A percentile compares a stretch with the other conserved stretches of the same genome.
Evolutionary conservation across 2,888 invertebrate species (phyloP).

Genomic region (Pammene fasciana): DNA sequence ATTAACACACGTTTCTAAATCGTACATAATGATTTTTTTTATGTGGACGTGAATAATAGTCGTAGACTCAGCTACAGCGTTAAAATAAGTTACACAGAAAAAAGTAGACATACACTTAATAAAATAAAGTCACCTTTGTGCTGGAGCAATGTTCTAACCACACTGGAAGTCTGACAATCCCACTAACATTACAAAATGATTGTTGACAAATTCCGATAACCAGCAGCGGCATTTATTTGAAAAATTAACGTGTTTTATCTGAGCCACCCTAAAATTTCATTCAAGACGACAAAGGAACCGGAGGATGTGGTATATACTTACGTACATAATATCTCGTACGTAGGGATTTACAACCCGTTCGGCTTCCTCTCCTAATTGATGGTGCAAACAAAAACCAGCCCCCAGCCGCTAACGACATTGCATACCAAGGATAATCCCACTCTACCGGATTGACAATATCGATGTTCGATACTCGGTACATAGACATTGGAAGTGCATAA

Average conservation of each 20-base stretch:
- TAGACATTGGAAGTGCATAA: slow-evolving; percentile 9
- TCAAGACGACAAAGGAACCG: slow-evolving; percentile 57
- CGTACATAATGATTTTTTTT: too few species aligned
- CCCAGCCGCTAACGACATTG: slow-evolving; percentile 56
- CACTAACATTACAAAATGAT: too few species aligned
- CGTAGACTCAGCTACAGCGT: too few species aligned
- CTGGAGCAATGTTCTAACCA: too few species aligned
- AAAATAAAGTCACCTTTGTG: too few species aligned
- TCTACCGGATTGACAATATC: slow-evolving; percentile 52
- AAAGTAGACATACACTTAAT: too few species aligned
- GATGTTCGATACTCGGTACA: slow-evolving; percentile 36
- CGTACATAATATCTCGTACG: slow-evolving; percentile 36
- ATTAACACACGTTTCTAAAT: too few species aligned
- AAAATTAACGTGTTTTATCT: slow-evolving; percentile 67
- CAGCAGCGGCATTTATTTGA: too few species aligned
- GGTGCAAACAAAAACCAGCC: slow-evolving; percentile 64
- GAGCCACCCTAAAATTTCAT: slow-evolving; percentile 59
- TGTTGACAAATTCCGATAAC: slow-evolving; percentile 53
- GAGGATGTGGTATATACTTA: slow-evolving; percentile 40
- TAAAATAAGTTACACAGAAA: too few species aligned
- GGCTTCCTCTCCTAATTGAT: slow-evolving; percentile 66
- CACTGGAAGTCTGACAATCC: too few species aligned
- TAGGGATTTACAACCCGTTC: slow-evolving; percentile 46
- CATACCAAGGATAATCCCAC: slow-evolving; percentile 49
- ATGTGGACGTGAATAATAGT: too few species aligned